A percentile compares a stretch with the other conserved stretches of the same genome.
These are phyloP conservation scores for Torymus aiolomorphi DNA, from an alignment of 2,888 invertebrate species.

Conservation along the genomic window DNA sequence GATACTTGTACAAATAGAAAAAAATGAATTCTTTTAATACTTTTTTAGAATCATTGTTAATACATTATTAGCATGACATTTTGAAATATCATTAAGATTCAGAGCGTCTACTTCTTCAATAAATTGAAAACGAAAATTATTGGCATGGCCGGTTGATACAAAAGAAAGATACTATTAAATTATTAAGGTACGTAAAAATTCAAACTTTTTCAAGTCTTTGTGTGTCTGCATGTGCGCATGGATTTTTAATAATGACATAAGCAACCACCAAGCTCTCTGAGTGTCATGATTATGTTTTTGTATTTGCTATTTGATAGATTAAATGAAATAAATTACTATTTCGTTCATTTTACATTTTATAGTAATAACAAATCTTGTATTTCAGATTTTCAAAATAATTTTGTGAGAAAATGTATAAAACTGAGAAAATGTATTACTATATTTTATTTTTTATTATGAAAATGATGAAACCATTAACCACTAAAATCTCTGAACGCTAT, in stretches of 20 bases:
- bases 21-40: neutral
- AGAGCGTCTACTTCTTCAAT: no score
- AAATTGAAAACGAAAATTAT: no score
- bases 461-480: constrained; percentile 54
- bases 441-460: neutral
- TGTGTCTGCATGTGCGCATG: no score
- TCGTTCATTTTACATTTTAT: neutral
- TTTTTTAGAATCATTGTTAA: constrained; percentile 16
- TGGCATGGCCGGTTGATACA: no score
- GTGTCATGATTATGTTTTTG: constrained; percentile 47
- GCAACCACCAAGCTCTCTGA: constrained; percentile 53
- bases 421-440: neutral
- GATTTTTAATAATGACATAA: constrained; percentile 37
- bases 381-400: neutral
- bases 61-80: neutral
- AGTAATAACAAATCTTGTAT: neutral
- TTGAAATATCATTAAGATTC: no score
- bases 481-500: constrained; percentile 53
- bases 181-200: no score
- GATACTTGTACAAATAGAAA: neutral
- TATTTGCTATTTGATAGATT: no score
- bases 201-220: no score
- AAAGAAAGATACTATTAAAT: no score
- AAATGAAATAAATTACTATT: neutral
- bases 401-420: no score